Conservation (phyloP, 2,888 invertebrate species). For the Nebria brevicollis region DNA sequence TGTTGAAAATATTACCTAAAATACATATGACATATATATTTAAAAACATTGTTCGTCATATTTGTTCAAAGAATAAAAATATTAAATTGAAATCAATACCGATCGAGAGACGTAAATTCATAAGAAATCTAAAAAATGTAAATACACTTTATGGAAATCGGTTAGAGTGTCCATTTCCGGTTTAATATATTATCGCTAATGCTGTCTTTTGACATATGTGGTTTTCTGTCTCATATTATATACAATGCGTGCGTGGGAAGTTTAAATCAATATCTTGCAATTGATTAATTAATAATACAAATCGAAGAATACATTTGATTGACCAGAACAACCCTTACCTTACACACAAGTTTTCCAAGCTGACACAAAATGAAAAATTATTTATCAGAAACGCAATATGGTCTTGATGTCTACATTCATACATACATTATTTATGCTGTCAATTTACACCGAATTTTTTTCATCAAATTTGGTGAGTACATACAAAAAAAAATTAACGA, state of each 20-base stretch:
- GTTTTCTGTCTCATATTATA: neutral
- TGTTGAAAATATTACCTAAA: too few relatives aligned
- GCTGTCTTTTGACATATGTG: neutral
- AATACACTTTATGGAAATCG: slow-evolving; percentile 5
- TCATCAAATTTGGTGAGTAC: neutral
- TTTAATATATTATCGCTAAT: slow-evolving; percentile 2
- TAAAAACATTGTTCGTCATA: neutral
- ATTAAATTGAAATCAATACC: neutral
- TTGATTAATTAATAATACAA: slow-evolving; percentile 37
- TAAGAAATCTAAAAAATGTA: neutral
- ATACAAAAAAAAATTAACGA: neutral
- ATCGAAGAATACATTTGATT: slow-evolving; percentile 28
- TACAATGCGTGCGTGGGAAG: slow-evolving; percentile 24
- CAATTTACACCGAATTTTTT: neutral
- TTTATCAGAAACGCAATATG: neutral
- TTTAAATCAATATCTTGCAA: slow-evolving; percentile 36
- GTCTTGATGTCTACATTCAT: neutral
- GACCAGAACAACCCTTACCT: neutral
- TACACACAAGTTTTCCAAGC: neutral
- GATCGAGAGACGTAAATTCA: neutral
- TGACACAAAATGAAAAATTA: neutral
- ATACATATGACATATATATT: too few relatives aligned
- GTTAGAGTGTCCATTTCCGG: slow-evolving; percentile 15
- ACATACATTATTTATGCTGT: neutral
- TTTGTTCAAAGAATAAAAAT: neutral